Conservation (phyloP, 2,888 invertebrate genomes). For the Drosophila glabriapex region DNA sequence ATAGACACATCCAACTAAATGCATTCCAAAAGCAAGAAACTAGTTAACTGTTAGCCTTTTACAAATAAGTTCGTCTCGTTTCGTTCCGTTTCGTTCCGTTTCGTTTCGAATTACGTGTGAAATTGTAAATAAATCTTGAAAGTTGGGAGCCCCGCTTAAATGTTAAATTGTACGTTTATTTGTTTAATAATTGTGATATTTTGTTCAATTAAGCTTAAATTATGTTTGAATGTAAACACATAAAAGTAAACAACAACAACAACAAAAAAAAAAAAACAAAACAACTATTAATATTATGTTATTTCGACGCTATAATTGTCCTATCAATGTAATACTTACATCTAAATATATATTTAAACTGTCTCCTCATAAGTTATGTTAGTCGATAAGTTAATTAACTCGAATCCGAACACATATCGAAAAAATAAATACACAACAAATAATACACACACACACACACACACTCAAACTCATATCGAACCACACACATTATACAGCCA, state of each 20-base stretch:
- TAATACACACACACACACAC: conserved; percentile 28
- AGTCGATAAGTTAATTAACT: conserved; percentile 62
- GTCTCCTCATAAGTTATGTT: conserved; percentile 73
- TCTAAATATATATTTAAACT: conserved; percentile 35
- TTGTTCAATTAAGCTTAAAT: conserved; percentile 73
- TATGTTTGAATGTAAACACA: conserved; percentile 26
- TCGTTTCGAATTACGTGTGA: conserved; percentile 36
- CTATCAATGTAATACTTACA: conserved; percentile 40
- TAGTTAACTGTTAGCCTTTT: conserved; percentile 71
- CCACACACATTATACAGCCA: conserved; percentile 59
- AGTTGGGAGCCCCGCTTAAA: conserved; percentile 32
- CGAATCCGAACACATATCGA: conserved; percentile 29
- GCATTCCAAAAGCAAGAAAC: conserved; percentile 78
- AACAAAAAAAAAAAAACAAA: conserved; percentile 3
- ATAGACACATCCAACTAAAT: conserved; percentile 65
- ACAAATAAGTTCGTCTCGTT: conserved; percentile 37
- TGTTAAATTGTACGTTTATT: conserved; percentile 67
- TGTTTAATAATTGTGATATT: conserved; percentile 78
- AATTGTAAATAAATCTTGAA: conserved; percentile 56
- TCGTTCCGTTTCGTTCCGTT: conserved; percentile 22
- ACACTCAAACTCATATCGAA: neutral
- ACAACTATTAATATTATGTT: conserved; percentile 49
- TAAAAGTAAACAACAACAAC: neutral
- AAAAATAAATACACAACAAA: conserved; percentile 21
- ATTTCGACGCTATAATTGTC: conserved; percentile 39